Base-by-base conservation (phyloP, 2,113 vertebrate species). In the Spea multiplicata region DNA sequence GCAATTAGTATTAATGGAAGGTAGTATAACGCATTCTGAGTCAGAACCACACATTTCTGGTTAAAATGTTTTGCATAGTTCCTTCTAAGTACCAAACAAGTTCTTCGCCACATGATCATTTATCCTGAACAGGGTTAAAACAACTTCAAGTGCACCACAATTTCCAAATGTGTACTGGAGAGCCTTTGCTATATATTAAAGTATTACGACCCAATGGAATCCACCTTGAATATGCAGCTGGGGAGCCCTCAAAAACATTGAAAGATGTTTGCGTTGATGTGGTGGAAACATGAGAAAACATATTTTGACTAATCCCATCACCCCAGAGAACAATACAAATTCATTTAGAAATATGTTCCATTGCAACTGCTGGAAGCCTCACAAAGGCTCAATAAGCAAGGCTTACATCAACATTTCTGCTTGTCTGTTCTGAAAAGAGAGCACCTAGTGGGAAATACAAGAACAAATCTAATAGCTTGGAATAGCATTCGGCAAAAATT, bases 321-420 rank as follows among this genome's bases (percentile, higher is more conserved):
- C 84, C 82, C 87, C 57, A 83, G 84, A 88, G 86, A 84, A 88
- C 86, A 87, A 82, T 83, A 84, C 71, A 83, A 71, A 83, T 88
- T 86, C 55, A 75, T 82, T 88, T 88, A 88, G 83, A 89, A 89
- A 83, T 86, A 85, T 86, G 84, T 88, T 88, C 86, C 86, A 87
- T 82, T 87, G 85, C 82, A 87, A 83, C 84, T 86, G 86, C 81
- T 89, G 84, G 84, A 90, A 89, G 84, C 83, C 80, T 5, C 80
- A 84, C 85, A 84, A 66, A 85, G 86, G 73, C 66, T 67, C 84
- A 84, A 84, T 87, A 88, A 88, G 88, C 83, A 86, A 84, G 82
- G 81, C 84, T 88, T 90, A 86, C 82, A 90, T 87, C 87, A 88
- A 86, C 83, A 80, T 89, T 88, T 88, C 84, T 89, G 84, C 83